A percentile compares a stretch with the other conserved stretches of the same genome.
Evolutionary conservation across 2,888 invertebrate species (phyloP).

Genomic region (Anthoptus insignis): DNA sequence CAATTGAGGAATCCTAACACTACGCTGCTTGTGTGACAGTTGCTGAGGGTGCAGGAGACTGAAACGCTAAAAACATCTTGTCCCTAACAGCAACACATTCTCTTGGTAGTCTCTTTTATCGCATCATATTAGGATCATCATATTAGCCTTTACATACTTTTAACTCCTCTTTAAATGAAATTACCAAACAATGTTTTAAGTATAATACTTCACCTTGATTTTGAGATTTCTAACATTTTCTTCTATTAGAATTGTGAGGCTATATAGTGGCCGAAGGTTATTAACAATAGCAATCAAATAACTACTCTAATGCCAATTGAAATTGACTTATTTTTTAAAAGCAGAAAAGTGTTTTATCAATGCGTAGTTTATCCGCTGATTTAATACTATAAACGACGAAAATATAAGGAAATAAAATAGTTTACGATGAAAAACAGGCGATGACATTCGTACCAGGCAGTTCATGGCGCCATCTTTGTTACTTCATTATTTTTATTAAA

Average conservation of each 20-base stretch:
- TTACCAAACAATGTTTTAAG: neutral
- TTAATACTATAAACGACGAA: neutral
- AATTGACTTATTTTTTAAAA: neutral
- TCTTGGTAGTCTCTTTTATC: too few species aligned
- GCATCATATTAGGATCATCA: too few species aligned
- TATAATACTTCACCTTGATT: neutral
- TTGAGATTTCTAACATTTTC: constrained; percentile 10
- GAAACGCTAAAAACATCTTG: too few species aligned
- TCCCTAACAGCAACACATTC: too few species aligned
- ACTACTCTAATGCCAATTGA: neutral
- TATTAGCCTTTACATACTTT: too few species aligned
- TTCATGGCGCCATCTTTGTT: neutral
- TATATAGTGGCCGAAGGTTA: neutral
- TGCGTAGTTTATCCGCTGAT: neutral
- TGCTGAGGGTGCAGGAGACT: too few species aligned
- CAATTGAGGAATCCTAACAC: too few species aligned
- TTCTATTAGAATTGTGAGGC: neutral
- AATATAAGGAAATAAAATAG: neutral
- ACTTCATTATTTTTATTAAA: too few species aligned
- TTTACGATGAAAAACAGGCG: neutral
- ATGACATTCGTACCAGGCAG: constrained; percentile 5
- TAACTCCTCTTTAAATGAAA: too few species aligned
- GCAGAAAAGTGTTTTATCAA: neutral
- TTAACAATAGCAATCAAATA: constrained; percentile 3
- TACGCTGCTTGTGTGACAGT: too few species aligned